Base-by-base conservation (phyloP, 1,140 invertebrate genomes). In the Eueides isabella region DNA sequence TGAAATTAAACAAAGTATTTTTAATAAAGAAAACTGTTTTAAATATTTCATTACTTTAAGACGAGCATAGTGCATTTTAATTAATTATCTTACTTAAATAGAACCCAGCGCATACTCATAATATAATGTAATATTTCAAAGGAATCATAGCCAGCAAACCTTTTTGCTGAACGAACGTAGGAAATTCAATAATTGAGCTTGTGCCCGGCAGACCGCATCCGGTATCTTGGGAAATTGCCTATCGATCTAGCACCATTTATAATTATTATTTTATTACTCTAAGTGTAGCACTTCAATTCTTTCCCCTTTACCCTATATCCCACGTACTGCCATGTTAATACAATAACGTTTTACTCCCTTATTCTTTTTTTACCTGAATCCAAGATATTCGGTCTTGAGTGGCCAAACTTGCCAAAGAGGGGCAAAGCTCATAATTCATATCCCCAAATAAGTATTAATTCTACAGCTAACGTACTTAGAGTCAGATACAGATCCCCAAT, bases 181-280 rank as follows among this genome's bases (percentile, higher is more conserved):
- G 83, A 90, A 91, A 91, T 90, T 88, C 83, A 88, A 91, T 89
- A 88, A 89, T 90, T 89, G 85, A 88, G 86, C 84, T 84, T 81
- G 83, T 87, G 87, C 80, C 78, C 87, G 81, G 80, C 80, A 85
- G 86, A 88, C 89, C 87, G 88, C 88, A 90, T 91, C 89, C 89
- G 87, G 86, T 85, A 85, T 89, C 88, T 88, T 84, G 83, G 79
- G 81, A 88, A 88, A 87, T 89, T 85, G 82, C 81, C 85, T 88
- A 90, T 90, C 87, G 86, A 90, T 89, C 85, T 85, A 74, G 82
- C 78, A n/a, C 67, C 63, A 71, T 70, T 67, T 72, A 41, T 74
- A 68, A 81, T 74, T 64, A 31, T 61, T 26, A 61, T 75, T 31
- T 61, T 33, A 70, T 70, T 74, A 74, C n/a, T 69, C 7, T 64